These are phyloP conservation scores for Cordylochernes scorpioides DNA, from an alignment of 2,888 invertebrate genomes.

Conservation along the genomic window DNA sequence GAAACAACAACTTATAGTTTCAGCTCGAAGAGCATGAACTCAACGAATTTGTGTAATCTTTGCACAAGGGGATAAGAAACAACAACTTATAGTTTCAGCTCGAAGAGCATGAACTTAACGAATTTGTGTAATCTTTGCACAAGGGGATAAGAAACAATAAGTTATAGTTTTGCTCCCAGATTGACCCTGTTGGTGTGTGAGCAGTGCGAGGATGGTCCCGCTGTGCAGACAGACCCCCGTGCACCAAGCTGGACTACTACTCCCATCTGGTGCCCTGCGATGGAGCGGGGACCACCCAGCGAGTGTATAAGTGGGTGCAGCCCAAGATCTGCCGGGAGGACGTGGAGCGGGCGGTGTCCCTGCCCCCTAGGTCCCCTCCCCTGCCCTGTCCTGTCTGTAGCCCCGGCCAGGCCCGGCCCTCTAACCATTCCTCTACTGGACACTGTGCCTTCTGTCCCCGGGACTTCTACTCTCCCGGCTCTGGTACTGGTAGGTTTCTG, in stretches of 20 bases:
- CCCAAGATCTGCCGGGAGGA: constrained; percentile 29
- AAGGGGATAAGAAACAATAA: too few species aligned
- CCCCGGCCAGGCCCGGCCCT: constrained; percentile 27
- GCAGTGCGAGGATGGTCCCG: constrained; percentile 23
- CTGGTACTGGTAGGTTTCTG: constrained; percentile 1
- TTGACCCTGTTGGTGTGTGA: not conserved
- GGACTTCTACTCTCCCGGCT: constrained; percentile 25
- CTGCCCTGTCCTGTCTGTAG: constrained; percentile 28
- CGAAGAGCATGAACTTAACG: too few species aligned
- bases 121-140: too few species aligned
- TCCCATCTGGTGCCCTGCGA: constrained; percentile 27
- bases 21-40: too few species aligned
- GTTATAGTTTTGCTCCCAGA: too few species aligned
- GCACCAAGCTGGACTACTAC: constrained; percentile 27
- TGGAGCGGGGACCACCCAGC: constrained; percentile 23
- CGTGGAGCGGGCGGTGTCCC: constrained; percentile 20
- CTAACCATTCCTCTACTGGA: constrained; percentile 18
- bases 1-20: too few species aligned
- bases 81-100: too few species aligned
- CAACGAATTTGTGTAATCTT: too few species aligned
- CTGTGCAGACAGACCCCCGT: constrained; percentile 26
- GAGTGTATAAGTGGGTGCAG: constrained; percentile 27
- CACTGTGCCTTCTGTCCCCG: constrained; percentile 27
- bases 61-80: too few species aligned
- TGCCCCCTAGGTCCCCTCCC: constrained; percentile 21